Evolutionary conservation across 30 jellyfish, hydroid and myxozoan species (phyloP), one percentile per base, ranked within the genome.

Genomic region (Clytia hemisphaerica): DNA sequence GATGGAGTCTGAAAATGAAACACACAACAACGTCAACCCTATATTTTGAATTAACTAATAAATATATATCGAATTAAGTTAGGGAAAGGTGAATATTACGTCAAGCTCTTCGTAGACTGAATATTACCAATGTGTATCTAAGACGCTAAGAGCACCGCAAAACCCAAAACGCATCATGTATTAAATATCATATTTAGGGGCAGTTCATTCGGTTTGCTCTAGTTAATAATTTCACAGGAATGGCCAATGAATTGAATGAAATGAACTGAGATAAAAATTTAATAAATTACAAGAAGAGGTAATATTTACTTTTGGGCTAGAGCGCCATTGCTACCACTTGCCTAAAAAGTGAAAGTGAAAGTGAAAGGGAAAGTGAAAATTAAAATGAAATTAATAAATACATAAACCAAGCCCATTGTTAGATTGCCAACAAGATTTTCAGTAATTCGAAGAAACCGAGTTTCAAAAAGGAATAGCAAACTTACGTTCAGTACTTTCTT

Each of bases 401-500:
- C n/a, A n/a, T 7, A 7, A n/a, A 40, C n/a, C 53, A 40, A 40
- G 10, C 53, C 10, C 53, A 40, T 40, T 40, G 53, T n/a, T n/a
- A 7, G 10, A n/a, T 10, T 40, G 53, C 10, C 15, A 7, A 40
- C 53, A 40, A 40, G 53, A 40, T n/a, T 7, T 40, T 40, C n/a
- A 10, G 10, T 40, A 7, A 40, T 40, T n/a, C 53, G 10, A 4
- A 61, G 19, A 47, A 36, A 32, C 6, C 9, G 2, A 21, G 18
- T 19, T 32, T 36, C 34, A 45, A 51, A 53, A 30, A 14, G 12
- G 4, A 16, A 21, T 15, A 45, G 18, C 26, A 37, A 19, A 61
- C 96, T 72, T 33, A 86, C 96, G 31, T 67, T 79, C 2, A 86
- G 37, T 6, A 86, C 82, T 67, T 80, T 78, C 19, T 92, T 54